Base-by-base conservation (phyloP, 2,888 invertebrate genomes). In the Agonum fuliginosum region DNA sequence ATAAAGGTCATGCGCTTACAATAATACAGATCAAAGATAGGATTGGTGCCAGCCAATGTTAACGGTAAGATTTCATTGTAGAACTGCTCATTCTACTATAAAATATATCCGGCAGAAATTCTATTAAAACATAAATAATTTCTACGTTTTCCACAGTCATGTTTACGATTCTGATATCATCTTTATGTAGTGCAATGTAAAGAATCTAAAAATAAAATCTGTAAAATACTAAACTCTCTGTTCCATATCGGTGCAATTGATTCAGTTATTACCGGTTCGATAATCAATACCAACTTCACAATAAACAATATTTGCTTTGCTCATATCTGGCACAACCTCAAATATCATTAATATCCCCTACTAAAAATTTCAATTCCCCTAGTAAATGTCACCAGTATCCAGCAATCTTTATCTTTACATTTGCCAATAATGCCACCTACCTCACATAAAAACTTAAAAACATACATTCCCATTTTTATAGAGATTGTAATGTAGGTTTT, bases 361-460 rank as follows among this genome's bases (percentile, higher is more conserved):
- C 22, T 54, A 54, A 54, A 54, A 54, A 12, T 48, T 54, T 24
- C 54, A 48, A 48, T 48, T 48, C 48, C 20, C 12, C 0, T 12
- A 54, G n/a, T 51, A 48, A 17, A 48, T 48, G 48, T 10, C 54
- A 0, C n/a, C 22, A 24, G 12, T 54, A 12, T 48, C 20, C 24
- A n/a, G 8, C 54, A 54, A 54, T 54, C 54, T 54, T 54, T 54
- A 54, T 54, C n/a, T n/a, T n/a, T 54, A 22, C 54, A n/a, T 62
- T 58, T 41, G 67, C 67, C 67, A 67, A 67, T 67, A 67, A 67
- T 51, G 37, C 2, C n/a, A 46, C 27, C 6, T 34, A 48, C 19
- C 17, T 51, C 48, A 30, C 71, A 46, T 71, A 71, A 71, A 71
- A 71, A 71, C 46, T 46, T 48, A 30, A 51, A 67, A 71, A 71